Evolutionary conservation across 2,797 vertebrate species (phyloP), one percentile per base, ranked within the genome.

Genomic region (Lemur catta): DNA sequence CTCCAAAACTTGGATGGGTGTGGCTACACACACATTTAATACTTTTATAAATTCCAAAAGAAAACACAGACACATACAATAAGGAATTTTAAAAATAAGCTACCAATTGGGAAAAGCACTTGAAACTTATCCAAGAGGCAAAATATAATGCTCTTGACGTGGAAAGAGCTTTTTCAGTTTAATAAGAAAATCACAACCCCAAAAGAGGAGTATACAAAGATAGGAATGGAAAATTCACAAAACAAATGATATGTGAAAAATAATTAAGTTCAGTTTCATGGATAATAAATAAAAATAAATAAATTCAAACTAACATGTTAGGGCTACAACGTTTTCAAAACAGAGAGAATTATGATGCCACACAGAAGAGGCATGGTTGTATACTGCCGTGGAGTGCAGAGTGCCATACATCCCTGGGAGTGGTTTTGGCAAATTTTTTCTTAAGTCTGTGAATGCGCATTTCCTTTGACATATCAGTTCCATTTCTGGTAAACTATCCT

Each of bases 61-160:
- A 72, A 94, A 63, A 59, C 14, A 50, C 41, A 48, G 22, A 52
- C 35, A 43, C 10, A 15, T 30, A 22, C 46, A 33, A 50, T 61
- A 79, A 88, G 46, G 8, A 89, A 24, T 72, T 87, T 81, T 57
- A 24, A 91, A 78, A 89, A 28, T 55, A 67, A 69, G 28, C 18
- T 75, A 14, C 35, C 26, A 65, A 20, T n/a, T 43, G 28, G 26
- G 30, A 22, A 59, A 95, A 78, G 50, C 61, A 61, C 74, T 94
- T 52, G 22, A 84, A 78, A 61, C 7, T 18, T 72, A 61, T 46
- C 43, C 5, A 41, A 69, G 67, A 76, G 59, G 89, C 35, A 67
- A 79, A 91, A 71, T 28, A 75, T n/a, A 78, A 84, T 82, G 10
- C 88, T 92, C 28, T 92, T 84, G 38, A 86, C 38, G 84, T 38